Conservation (phyloP, 2,888 invertebrate genomes). For the Quadroppia sp. region DNA sequence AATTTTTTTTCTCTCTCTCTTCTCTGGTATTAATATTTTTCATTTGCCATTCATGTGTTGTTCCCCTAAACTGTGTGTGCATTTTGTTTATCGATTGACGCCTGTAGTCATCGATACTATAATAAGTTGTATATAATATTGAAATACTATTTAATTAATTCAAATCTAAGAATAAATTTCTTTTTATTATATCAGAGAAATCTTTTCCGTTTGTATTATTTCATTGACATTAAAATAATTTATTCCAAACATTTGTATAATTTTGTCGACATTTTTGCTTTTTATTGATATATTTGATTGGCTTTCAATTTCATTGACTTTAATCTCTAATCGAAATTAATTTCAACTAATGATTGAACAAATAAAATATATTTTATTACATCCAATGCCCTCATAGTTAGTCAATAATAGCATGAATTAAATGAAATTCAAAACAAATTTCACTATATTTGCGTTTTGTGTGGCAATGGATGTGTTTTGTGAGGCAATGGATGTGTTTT, state of each 20-base stretch:
- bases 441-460: too few species aligned
- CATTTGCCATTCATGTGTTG: too few species aligned
- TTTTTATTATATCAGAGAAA: not conserved
- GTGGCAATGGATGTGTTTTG: too few species aligned
- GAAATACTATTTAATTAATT: too few species aligned
- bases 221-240: not conserved
- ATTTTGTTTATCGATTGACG: too few species aligned
- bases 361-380: not conserved
- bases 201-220: not conserved
- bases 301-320: not conserved
- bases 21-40: too few species aligned
- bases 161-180: too few species aligned
- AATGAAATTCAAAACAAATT: slow-evolving; percentile 3
- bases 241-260: not conserved
- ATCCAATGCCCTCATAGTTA: not conserved
- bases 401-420: not conserved
- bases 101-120: too few species aligned
- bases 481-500: not conserved
- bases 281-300: not conserved
- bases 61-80: too few species aligned
- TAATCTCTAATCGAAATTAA: not conserved
- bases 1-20: too few species aligned
- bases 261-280: slow-evolving; percentile 2
- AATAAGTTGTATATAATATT: too few species aligned
- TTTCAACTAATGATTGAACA: slow-evolving; percentile 11